Percentiles rank a stretch among this genome's conserved stretches.
Conservation (phyloP, 1,140 invertebrate species). For the Bombus difficillimus region DNA sequence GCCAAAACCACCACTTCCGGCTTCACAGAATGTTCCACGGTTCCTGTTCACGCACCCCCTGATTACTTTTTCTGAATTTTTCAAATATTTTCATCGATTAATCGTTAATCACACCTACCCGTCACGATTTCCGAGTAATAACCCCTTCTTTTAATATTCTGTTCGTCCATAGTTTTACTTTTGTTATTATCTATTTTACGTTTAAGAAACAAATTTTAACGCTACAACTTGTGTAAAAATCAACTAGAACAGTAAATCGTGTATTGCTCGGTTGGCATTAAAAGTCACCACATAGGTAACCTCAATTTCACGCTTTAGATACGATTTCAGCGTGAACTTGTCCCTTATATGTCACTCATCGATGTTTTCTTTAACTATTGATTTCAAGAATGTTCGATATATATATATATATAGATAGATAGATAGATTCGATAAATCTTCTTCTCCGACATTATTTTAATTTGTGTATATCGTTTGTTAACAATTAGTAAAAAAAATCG, state of each 20-base stretch:
- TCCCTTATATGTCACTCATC: not conserved
- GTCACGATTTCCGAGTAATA: constrained; percentile 70
- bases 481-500: not conserved
- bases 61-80: not conserved
- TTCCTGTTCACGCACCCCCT: constrained; percentile 29
- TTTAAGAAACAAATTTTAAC: not conserved
- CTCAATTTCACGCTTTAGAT: too few relatives aligned
- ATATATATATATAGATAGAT: too few relatives aligned
- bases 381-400: not conserved
- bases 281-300: not conserved
- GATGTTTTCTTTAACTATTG: not conserved
- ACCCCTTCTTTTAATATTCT: constrained; percentile 28
- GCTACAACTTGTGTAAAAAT: not conserved
- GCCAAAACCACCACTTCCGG: constrained; percentile 6
- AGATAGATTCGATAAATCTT: not conserved
- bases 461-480: not conserved
- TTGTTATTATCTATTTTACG: not conserved
- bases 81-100: not conserved
- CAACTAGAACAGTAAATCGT: not conserved
- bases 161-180: constrained; percentile 5
- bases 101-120: constrained; percentile 25
- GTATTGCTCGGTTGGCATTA: not conserved
- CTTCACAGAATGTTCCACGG: constrained; percentile 17
- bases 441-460: not conserved
- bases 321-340: not conserved